phyloP scores from a whole-genome alignment of 2,888 invertebrate species.

The Drosophila nr. fundita region DNA sequence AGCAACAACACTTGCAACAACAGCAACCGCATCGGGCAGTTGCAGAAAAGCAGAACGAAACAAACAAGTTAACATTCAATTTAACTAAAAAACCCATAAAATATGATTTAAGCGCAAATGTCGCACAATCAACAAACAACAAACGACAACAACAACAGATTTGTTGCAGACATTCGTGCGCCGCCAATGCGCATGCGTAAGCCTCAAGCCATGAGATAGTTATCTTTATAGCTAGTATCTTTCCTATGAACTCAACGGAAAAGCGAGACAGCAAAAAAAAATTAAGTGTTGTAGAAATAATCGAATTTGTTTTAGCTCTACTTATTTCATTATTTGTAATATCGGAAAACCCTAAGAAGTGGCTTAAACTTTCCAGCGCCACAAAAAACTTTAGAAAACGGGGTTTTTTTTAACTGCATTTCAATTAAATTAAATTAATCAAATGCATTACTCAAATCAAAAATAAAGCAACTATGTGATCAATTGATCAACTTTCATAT shows the following conservation, averaged over 20 bases:
- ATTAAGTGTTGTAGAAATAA: background rate
- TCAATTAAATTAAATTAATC: background rate
- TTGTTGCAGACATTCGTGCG: conserved; percentile 62
- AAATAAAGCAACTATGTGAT: too few relatives aligned
- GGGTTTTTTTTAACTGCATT: background rate
- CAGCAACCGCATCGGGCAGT: conserved; percentile 41
- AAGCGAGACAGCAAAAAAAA: background rate
- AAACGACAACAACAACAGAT: conserved; percentile 19
- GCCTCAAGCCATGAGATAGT: conserved; percentile 53
- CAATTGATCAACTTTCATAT: background rate
- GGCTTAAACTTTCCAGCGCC: background rate
- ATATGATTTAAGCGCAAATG: conserved; percentile 80
- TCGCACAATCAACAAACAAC: conserved; percentile 56
- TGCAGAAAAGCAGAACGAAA: conserved; percentile 75
- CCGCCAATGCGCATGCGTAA: conserved; percentile 70
- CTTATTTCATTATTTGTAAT: background rate
- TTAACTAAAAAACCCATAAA: conserved; percentile 77
- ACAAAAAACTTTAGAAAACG: background rate
- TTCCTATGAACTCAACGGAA: conserved; percentile 6
- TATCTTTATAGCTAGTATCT: conserved; percentile 40
- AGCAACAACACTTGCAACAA: conserved; percentile 31
- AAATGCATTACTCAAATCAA: background rate
- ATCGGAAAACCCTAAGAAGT: background rate
- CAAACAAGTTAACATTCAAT: conserved; percentile 80
- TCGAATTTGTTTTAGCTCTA: background rate